These are phyloP conservation scores for Darevskia nairensis DNA, from an alignment of 2,797 vertebrate genomes.

Conservation along the genomic window DNA sequence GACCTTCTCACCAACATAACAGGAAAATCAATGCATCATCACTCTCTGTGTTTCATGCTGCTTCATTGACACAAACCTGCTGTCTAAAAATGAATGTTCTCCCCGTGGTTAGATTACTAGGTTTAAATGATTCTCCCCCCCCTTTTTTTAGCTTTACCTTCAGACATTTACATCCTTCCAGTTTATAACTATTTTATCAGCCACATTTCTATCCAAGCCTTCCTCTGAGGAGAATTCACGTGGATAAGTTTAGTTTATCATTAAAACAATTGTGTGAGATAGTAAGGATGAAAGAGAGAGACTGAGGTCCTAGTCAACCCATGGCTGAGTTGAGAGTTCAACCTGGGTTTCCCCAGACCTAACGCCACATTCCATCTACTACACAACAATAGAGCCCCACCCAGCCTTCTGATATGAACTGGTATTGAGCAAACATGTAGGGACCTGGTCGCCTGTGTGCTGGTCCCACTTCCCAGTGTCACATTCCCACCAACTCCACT, in stretches of 20 bases:
- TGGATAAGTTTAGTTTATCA: background rate
- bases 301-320: background rate
- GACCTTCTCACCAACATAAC: background rate
- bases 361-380: background rate
- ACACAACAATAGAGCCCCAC: background rate
- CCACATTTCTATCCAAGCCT: background rate
- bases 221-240: background rate
- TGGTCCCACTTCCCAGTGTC: no score
- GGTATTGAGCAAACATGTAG: no score
- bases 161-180: background rate
- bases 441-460: no score
- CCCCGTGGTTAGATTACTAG: background rate
- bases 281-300: background rate
- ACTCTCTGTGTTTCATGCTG: conserved; percentile 9
- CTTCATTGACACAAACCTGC: background rate
- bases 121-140: background rate
- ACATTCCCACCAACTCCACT: no score
- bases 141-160: background rate
- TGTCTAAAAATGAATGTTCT: background rate
- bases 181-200: background rate
- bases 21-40: conserved; percentile 34
- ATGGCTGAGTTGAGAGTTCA: background rate
- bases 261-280: background rate
- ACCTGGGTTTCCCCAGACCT: background rate
- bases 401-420: no score